Evolutionary conservation across 1,140 invertebrate genomes (phyloP).

Genomic region (Papilio xuthus): DNA sequence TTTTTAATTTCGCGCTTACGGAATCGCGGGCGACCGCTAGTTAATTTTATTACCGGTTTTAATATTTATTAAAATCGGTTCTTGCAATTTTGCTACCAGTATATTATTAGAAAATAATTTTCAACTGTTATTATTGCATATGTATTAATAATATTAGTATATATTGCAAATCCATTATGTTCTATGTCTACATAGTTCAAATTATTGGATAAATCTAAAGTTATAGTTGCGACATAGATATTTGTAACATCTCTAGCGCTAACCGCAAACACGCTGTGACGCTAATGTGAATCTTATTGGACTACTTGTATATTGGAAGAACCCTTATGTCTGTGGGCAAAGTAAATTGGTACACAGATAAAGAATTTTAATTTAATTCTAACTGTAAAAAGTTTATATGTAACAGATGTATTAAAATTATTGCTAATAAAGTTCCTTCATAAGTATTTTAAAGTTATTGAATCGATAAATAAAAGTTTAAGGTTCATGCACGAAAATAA

Average conservation of each 20-base stretch:
- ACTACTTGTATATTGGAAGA: slow-evolving; percentile 8
- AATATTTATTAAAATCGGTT: no score
- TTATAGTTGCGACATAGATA: neutral
- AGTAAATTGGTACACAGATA: slow-evolving; percentile 2
- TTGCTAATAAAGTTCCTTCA: neutral
- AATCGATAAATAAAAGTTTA: neutral
- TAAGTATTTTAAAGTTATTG: neutral
- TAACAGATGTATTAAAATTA: neutral
- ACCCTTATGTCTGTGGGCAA: neutral
- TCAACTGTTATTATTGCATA: neutral
- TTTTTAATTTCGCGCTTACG: no score
- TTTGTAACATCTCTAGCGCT: neutral
- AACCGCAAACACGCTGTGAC: neutral
- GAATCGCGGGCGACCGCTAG: no score
- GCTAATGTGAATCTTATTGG: slow-evolving; percentile 18
- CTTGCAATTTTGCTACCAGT: no score
- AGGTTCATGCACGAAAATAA: neutral
- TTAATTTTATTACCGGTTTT: no score
- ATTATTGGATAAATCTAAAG: slow-evolving; percentile 1
- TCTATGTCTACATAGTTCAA: neutral
- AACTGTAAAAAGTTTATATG: neutral
- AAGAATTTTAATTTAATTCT: slow-evolving; percentile 12
- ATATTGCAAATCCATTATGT: neutral
- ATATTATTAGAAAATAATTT: no score
- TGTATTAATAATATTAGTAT: neutral